Conservation (phyloP, 2,113 vertebrate genomes). For the Toxotes chatareus region DNA sequence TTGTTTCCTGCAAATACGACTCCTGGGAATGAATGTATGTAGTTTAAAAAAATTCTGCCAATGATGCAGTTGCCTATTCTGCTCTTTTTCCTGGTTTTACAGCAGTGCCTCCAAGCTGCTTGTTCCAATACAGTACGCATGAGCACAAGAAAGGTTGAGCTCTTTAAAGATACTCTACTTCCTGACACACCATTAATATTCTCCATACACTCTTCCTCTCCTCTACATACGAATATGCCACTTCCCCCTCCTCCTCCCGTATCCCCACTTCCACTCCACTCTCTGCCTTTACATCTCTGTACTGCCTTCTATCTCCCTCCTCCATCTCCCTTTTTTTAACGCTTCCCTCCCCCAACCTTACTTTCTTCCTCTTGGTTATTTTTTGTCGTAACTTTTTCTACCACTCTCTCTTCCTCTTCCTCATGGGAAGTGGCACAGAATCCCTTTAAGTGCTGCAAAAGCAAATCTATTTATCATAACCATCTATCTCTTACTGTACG, state of each 20-base stretch:
- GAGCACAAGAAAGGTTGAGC: constrained; percentile 67
- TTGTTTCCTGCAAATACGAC: constrained; percentile 9
- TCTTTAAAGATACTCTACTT: constrained; percentile 76
- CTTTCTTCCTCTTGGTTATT: constrained; percentile 58
- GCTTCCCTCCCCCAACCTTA: constrained; percentile 40
- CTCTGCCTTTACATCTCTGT: constrained; percentile 63
- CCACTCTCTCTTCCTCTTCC: constrained; percentile 51
- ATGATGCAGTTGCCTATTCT: constrained; percentile 27
- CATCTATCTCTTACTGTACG: constrained; percentile 68
- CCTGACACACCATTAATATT: constrained; percentile 83
- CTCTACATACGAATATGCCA: constrained; percentile 31
- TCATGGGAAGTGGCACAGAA: constrained; percentile 83
- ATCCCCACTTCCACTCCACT: constrained; percentile 45
- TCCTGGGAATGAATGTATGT: constrained; percentile 10
- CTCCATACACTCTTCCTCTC: constrained; percentile 67
- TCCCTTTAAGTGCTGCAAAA: constrained; percentile 80
- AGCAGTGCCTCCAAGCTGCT: constrained; percentile 48
- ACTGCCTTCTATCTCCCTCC: constrained; percentile 61
- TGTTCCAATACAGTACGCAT: constrained; percentile 44
- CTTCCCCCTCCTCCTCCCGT: constrained; percentile 19
- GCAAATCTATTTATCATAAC: constrained; percentile 81
- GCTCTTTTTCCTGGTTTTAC: constrained; percentile 28
- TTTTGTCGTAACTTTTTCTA: constrained; percentile 55
- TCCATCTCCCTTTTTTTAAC: constrained; percentile 33
- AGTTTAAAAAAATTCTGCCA: background rate